These are phyloP conservation scores for Cyanistes caeruleus DNA, from an alignment of 2,113 vertebrate genomes.

Conservation along the genomic window DNA sequence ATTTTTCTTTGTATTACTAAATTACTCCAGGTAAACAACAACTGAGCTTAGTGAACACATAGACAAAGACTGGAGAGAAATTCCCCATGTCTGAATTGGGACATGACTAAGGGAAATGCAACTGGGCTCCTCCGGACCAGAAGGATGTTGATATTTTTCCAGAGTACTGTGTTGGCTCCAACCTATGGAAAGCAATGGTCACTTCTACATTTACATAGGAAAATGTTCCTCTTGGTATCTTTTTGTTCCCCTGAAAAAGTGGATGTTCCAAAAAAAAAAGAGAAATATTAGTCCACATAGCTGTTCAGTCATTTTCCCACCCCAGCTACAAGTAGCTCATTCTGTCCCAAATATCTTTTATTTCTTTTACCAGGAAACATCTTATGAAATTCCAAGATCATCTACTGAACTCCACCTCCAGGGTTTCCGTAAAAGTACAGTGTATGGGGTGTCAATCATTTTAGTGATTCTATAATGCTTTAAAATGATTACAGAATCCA, in stretches of 20 bases:
- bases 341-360: background rate
- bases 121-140: background rate
- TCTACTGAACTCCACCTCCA: background rate
- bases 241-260: background rate
- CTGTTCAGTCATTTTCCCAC: background rate
- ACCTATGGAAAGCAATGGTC: background rate
- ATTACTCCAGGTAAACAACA: background rate
- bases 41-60: background rate
- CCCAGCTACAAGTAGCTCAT: background rate
- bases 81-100: background rate
- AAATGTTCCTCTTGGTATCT: background rate
- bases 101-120: background rate
- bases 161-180: background rate
- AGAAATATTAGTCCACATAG: background rate
- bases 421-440: background rate
- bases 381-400: background rate
- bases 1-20: background rate
- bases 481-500: background rate
- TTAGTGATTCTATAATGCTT: background rate
- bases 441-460: background rate
- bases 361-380: background rate
- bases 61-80: background rate
- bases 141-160: background rate
- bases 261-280: background rate
- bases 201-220: background rate